phyloP scores from a whole-genome alignment of 2,888 invertebrate species.

The Luperina nickerlii region DNA sequence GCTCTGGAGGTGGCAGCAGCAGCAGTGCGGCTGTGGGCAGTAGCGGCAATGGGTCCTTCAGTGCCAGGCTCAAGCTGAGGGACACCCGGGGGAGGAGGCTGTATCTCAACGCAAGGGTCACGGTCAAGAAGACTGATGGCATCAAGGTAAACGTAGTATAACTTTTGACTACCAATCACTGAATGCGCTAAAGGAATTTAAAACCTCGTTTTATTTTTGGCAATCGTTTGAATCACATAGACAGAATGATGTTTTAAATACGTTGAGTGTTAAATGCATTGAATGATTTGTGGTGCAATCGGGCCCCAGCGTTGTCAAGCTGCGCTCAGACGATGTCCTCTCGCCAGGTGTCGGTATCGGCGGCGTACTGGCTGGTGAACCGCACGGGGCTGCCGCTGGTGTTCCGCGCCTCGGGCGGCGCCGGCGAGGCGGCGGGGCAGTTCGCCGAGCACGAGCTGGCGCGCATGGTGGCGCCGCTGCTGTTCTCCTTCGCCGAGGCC shows the following conservation, averaged over 20 bases:
- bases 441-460: conserved; percentile 98
- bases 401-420: conserved; percentile 96
- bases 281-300: background rate
- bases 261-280: background rate
- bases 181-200: background rate
- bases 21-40: conserved; percentile 58
- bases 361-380: conserved; percentile 98
- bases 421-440: conserved; percentile 95
- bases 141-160: conserved; percentile 82
- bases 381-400: conserved; percentile 98
- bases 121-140: conserved; percentile 82
- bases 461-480: conserved; percentile 96
- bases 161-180: background rate
- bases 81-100: conserved; percentile 94
- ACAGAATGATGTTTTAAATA: background rate
- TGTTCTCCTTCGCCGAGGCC: conserved; percentile 98
- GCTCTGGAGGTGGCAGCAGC: conserved; percentile 88
- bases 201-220: background rate
- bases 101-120: conserved; percentile 92
- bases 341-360: conserved; percentile 92
- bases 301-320: background rate
- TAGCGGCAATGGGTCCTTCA: conserved; percentile 87
- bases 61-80: conserved; percentile 93
- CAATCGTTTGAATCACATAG: background rate
- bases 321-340: background rate